phyloP scores from a whole-genome alignment of 1,140 invertebrate species.

The Drosophila arawakana region DNA sequence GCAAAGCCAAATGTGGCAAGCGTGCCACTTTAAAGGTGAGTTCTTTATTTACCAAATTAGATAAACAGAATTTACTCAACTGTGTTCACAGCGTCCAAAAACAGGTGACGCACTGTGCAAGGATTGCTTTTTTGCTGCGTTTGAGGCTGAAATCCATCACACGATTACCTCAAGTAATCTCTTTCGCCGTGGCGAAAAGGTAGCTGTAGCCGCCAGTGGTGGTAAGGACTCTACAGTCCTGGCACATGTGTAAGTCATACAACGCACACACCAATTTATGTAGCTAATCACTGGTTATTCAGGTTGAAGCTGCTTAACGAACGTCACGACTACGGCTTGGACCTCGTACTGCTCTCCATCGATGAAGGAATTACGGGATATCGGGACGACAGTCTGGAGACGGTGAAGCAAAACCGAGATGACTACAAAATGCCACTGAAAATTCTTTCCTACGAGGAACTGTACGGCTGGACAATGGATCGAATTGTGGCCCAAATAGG shows the following conservation, averaged over 20 bases:
- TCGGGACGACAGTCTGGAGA: slow-evolving; percentile 98
- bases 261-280: not conserved
- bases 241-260: slow-evolving; percentile 88
- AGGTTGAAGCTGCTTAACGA: slow-evolving; percentile 95
- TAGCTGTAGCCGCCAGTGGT: slow-evolving; percentile 98
- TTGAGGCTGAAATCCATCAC: slow-evolving; percentile 98
- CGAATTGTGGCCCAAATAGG: slow-evolving; percentile 98
- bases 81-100: slow-evolving; percentile 90
- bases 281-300: not conserved
- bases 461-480: slow-evolving; percentile 99
- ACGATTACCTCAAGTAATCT: slow-evolving; percentile 95
- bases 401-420: slow-evolving; percentile 96
- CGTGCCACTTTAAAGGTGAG: slow-evolving; percentile 90
- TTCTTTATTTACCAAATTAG: not conserved
- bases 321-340: slow-evolving; percentile 95
- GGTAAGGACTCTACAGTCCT: slow-evolving; percentile 99
- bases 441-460: slow-evolving; percentile 98
- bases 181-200: slow-evolving; percentile 94
- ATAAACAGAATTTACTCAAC: slow-evolving; percentile 11
- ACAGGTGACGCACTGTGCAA: slow-evolving; percentile 97
- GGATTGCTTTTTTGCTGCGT: slow-evolving; percentile 97
- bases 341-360: slow-evolving; percentile 97
- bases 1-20: slow-evolving; percentile 89
- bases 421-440: slow-evolving; percentile 98
- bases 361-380: slow-evolving; percentile 99